Base-by-base conservation (phyloP, 2,797 vertebrate species). In the Champsocephalus esox region DNA sequence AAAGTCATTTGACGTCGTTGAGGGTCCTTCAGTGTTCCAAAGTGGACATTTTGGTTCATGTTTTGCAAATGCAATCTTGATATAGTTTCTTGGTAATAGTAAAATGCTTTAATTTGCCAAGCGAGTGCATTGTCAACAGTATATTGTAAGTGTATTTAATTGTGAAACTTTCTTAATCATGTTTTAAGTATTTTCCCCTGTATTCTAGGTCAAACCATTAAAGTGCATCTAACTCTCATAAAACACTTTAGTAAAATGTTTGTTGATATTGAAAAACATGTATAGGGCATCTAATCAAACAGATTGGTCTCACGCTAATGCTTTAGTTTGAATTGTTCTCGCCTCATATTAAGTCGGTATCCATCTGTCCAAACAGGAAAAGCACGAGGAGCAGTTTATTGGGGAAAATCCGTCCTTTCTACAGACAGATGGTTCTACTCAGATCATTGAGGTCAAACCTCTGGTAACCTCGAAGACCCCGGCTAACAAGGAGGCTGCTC, bases 321-420 rank as follows among this genome's bases (percentile, higher is more conserved):
- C 12, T 48, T 44, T 48, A 32, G 21, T 44, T 28, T 17, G 21
- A 14, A 48, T 44, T 46, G 0, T 64, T 45, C 58, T 66, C 38
- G 41, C 11, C 41, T 79, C 32, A 77, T n/a, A 19, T 13, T 69
- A 3, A 12, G 21, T 72, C 14, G 68, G 64, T 71, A 9, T 83
- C 69, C 77, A 21, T 84, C 48, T 81, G 45, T 90, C 72, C 75
- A 67, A 65, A 90, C 91, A 96, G 95, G 93, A 93, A 76, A 96
- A 94, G 85, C 95, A 96, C 4, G 96, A 96, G 73, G 95, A 96
- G 85, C 94, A 79, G 71, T 94, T 96, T 89, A 89, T 96, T 60
- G 93, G 65, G 73, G 93, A 95, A 75, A 94, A 88, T 76, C 88
- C 82, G 0, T 87, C 93, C 70, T 89, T 92, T 48, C 87, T 92